Evolutionary conservation across 2,113 vertebrate species (phyloP), one percentile per base, ranked within the genome.

Genomic region (Sinocyclocheilus anophthalmus): DNA sequence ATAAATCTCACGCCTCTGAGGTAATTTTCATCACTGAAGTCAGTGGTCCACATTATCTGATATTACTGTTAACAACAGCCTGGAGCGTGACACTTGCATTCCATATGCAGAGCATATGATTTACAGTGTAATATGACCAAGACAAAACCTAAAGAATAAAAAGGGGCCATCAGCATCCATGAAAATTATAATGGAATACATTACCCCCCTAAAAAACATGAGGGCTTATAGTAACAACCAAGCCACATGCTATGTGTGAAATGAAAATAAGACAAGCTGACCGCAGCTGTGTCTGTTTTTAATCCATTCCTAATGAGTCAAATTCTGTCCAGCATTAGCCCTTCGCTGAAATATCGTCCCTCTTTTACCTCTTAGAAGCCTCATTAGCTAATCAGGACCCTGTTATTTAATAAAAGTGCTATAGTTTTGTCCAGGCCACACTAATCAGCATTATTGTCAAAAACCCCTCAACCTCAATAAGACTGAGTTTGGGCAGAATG

Each of bases 361-460:
- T 72, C 45, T 39, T 79, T 59, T 79, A 39, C 55, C 39, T 76
- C 59, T 5, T 9, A 81, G 57, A 48, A 45, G 53, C 39, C 55
- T 80, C 65, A 30, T 84, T 81, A 86, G 61, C 65, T 84, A 73
- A 76, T 45, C 48, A 76, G 37, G 12, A 42, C 50, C 26, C 50
- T 76, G 26, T 59, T 83, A 37, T 82, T 86, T 81, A 84, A 81
- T 61, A 33, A 73, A 65, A 22, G 53, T 73, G n/a, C 65, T 26
- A 57, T 75, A 45, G 33, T 63, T 83, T 79, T n/a, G 9, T 86
- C 48, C 8, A 61, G 30, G 65, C 30, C 18, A 26, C 30, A 22
- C 63, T 81, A 88, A 88, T 84, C 69, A 81, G 69, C 14, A 69
- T 78, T 85, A 75, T 67, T 84, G 67, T 86, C 69, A 65, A 24